Evolutionary conservation across 2,888 invertebrate species (phyloP), one percentile per base, ranked within the genome.

Genomic region (Watsonalla cultraria): DNA sequence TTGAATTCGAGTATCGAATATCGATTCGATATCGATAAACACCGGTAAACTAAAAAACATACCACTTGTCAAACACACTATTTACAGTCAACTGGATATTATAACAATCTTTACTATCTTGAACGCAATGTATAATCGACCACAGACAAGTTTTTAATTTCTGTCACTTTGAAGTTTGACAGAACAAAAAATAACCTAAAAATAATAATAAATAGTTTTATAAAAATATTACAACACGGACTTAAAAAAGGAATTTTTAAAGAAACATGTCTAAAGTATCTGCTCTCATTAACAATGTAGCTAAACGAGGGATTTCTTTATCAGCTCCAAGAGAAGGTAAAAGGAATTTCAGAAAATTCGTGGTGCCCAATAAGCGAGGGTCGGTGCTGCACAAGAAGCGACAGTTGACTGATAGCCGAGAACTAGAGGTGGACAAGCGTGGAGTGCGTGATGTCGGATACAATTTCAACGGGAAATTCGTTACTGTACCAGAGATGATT

Each of bases 301-400:
- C 83, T 0, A 84, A 78, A 65, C 74, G 91, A 58, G 72, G 73
- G 37, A 87, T 91, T 64, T 84, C 85, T 11, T 8, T 90, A 45
- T 75, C 90, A 33, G 70, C 77, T 8, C 79, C 84, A 0, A 69
- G 83, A 5, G 87, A 90, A 67, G 96, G 96, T 0, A 96, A 96
- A 84, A 92, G 94, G 61, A 97, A 97, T 86, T 97, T 97, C 70
- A 91, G 94, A 47, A 97, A 97, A 84, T 97, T 97, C 76, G 82
- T 93, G 2, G 72, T 96, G 0, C 92, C 93, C 42, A 95, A 95
- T 72, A 96, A 96, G 76, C 91, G 97, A 61, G 97, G 97, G 2
- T 92, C 94, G 2, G 88, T 90, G 60, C 69, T 90, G 5, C 94
- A 94, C 64, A 96, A 95, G 75, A 68, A 93, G 68, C 80, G 82